Base-by-base conservation (phyloP, 1,140 invertebrate genomes). In the Thereuonema tuberculata region DNA sequence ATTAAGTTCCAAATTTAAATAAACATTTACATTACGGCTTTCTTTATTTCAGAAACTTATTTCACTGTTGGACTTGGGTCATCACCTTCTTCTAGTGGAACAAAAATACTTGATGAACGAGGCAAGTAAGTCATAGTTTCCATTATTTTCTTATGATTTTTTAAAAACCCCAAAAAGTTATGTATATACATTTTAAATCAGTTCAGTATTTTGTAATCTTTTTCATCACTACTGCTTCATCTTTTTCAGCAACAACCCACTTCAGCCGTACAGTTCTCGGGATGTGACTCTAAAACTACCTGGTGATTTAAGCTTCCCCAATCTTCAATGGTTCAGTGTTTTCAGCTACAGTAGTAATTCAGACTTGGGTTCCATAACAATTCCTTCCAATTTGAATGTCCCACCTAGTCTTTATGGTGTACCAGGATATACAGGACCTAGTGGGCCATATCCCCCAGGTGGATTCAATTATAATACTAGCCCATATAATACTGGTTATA, bases 11-110 rank as follows among this genome's bases (percentile, higher is more conserved):
- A 53, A 23, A 24, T 17, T n/a, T 1, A 25, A 58, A 17, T 28
- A n/a, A 58, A 12, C 31, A 61, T 26, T 31, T 31, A 64, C 31
- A 24, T 63, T n/a, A n/a, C n/a, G n/a, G n/a, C 17, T 21, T 9
- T 37, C 31, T 37, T 37, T 9, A 21, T 58, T 54, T 86, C 88
- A 1, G 89, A 93, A 69, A 88, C 89, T 2, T 93, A 89, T 71
- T 95, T 95, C 71, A 93, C 87, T 87, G 89, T 93, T 2, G 91
- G 91, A 3, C 90, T 83, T 66, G 90, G 89, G 0, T 75, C 78
- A 0, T 83, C 89, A 67, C 90, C 90, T 0, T 83, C 81, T 67
- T 75, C 83, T n/a, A 82, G 84, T 69, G 89, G 89, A 20, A 82
- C 82, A 62, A 93, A 92, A 77, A 87, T 94, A 21, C 74, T 74